Evolutionary conservation across 2,888 invertebrate genomes (phyloP).

Genomic region (Lacanobia wlatinum): DNA sequence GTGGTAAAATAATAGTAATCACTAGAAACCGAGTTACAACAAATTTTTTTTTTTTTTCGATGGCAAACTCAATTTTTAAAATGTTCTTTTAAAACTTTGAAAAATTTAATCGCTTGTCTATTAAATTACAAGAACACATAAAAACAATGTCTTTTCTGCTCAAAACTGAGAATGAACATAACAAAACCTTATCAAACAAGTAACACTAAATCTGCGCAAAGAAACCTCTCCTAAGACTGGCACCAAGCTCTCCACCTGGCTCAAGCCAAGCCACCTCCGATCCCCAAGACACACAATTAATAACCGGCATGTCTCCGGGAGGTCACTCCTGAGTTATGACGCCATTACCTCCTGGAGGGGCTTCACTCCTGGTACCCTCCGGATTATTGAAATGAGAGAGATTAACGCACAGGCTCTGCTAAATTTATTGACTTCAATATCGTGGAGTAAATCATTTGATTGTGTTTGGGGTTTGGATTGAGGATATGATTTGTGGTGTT

Average conservation of each 20-base stretch:
- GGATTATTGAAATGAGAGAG: conserved; percentile 70
- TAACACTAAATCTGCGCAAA: neutral
- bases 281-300: conserved; percentile 58
- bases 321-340: conserved; percentile 64
- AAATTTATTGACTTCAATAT: conserved; percentile 65
- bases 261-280: conserved; percentile 7
- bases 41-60: no score
- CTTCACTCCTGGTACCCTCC: conserved; percentile 28
- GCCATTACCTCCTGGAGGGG: conserved; percentile 56
- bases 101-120: no score
- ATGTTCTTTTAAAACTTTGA: no score
- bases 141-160: no score
- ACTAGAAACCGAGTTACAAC: no score
- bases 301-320: conserved; percentile 54
- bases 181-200: neutral
- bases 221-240: neutral
- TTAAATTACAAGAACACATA: no score
- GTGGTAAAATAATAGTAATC: no score
- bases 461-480: conserved; percentile 18
- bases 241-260: conserved; percentile 5
- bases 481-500: neutral
- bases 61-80: no score
- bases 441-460: conserved; percentile 43
- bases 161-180: no score
- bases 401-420: conserved; percentile 56